Conservation (phyloP, 2,797 vertebrate species). For the Coccyzus lansbergi region DNA sequence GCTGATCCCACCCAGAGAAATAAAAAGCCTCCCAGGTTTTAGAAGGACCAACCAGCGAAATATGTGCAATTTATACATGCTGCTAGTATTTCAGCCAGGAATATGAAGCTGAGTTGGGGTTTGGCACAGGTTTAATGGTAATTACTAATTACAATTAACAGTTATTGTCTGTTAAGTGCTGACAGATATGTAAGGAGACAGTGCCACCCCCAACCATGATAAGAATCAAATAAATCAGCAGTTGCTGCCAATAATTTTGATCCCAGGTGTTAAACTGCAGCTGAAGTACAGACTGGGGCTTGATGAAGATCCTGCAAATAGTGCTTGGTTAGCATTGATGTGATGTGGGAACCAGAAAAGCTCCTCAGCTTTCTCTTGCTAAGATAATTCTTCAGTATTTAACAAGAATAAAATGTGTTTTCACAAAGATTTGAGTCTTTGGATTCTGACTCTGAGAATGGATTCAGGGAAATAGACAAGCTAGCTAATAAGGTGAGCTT, state of each 20-base stretch:
- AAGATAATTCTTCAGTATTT: not conserved
- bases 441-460: not conserved
- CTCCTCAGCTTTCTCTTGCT: rapidly evolving
- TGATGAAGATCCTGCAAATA: not conserved
- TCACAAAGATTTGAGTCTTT: rapidly evolving
- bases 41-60: not conserved
- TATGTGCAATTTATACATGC: not conserved
- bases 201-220: not conserved
- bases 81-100: not conserved
- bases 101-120: not conserved
- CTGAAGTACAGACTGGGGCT: not conserved
- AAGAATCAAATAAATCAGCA: constrained; percentile 2
- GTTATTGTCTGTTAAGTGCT: not conserved
- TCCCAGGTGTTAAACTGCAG: not conserved
- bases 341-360: not conserved
- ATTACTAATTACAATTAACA: not conserved
- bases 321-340: not conserved
- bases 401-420: not conserved
- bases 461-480: not conserved
- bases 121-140: not conserved
- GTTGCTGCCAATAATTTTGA: not conserved
- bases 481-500: not conserved
- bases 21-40: rapidly evolving
- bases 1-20: not conserved
- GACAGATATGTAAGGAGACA: not conserved